Evolutionary conservation across 2,113 vertebrate genomes (phyloP), one percentile per base, ranked within the genome.

Genomic region (Ellobius talpinus): DNA sequence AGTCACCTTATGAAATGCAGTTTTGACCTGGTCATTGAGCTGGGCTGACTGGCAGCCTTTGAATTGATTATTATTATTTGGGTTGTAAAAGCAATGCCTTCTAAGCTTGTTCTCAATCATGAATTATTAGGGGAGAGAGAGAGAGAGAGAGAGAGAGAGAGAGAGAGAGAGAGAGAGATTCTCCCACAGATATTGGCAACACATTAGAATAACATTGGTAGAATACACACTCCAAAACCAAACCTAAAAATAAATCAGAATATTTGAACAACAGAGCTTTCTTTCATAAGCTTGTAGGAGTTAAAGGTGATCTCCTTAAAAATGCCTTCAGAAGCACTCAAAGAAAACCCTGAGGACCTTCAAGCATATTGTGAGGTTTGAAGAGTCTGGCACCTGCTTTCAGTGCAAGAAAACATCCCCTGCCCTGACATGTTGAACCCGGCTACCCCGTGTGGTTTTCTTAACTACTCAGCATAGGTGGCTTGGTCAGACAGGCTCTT

Each of bases 171-270:
- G 55, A 24, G n/a, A 84, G 58, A 31, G n/a, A 50, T 14, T 19
- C 58, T n/a, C 26, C 24, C 58, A 31, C 26, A 63, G 58, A 31
- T 31, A 39, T 85, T 24, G 7, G 23, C 29, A 72, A 91, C 36
- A 89, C n/a, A 89, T 68, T 52, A 94, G 58, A 92, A 81, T 74
- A 68, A 74, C 45, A 58, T 39, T 50, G 26, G 19, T 87, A 94
- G 91, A 86, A 95, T 65, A 90, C 47, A 86, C 95, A 86, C 5
- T 72, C 19, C 9, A 95, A 86, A 14, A 66, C 24, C 11, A 23
- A 16, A 61, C 23, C 72, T 39, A 58, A 90, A 45, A 93, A 94
- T 50, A n/a, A 55, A 9, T 65, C 47, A 89, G 77, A 78, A 87
- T 16, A 55, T 90, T n/a, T 93, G 55, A 9, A 16, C 23, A 92